phyloP scores from a whole-genome alignment of 2,113 vertebrate species.

The Pelecanoides urinatrix region DNA sequence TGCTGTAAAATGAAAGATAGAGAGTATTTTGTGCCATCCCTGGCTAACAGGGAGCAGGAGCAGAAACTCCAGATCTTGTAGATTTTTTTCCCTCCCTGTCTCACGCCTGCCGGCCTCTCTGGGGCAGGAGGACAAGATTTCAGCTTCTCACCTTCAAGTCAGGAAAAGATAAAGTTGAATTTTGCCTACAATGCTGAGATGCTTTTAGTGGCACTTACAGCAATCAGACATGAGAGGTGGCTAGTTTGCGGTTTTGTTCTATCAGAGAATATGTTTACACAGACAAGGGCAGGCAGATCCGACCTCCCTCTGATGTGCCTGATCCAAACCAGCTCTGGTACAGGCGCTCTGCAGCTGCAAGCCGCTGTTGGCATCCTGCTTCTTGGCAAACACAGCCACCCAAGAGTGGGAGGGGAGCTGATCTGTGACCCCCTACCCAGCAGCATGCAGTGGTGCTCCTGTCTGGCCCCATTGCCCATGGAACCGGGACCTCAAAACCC shows the following conservation, averaged over 20 bases:
- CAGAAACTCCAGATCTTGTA: not conserved
- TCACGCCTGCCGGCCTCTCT: not conserved
- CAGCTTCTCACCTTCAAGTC: not conserved
- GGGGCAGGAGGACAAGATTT: not conserved
- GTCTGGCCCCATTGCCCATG: not conserved
- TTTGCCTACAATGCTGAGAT: not conserved
- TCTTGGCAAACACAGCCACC: not conserved
- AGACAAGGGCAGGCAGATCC: not conserved
- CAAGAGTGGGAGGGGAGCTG: not conserved
- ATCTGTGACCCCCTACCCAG: not conserved
- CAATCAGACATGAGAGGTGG: not conserved
- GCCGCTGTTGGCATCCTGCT: not conserved
- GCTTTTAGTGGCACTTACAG: not conserved
- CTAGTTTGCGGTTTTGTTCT: slow-evolving; percentile 7
- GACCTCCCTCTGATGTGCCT: not conserved
- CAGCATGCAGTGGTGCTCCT: not conserved
- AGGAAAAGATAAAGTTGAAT: not conserved
- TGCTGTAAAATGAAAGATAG: not conserved
- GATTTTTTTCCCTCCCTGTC: not conserved
- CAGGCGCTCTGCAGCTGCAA: not conserved
- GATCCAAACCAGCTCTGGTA: not conserved
- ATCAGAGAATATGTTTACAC: slow-evolving; percentile 16
- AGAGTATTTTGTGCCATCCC: not conserved
- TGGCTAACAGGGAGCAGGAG: not conserved
- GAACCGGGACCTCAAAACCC: not conserved